These are phyloP conservation scores for Anser cygnoides DNA, from an alignment of 2,113 vertebrate genomes.

Conservation along the genomic window DNA sequence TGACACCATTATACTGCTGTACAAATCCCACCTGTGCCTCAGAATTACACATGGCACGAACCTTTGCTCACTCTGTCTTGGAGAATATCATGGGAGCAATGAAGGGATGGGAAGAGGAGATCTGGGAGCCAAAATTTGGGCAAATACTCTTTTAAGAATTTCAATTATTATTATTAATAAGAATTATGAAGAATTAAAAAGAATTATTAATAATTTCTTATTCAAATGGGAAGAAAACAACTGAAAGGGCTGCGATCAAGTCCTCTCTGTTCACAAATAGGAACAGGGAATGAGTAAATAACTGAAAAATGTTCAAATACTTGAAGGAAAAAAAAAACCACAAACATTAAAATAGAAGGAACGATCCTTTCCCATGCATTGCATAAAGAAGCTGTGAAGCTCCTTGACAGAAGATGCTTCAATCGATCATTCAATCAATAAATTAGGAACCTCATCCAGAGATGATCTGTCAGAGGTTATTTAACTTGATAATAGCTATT, in stretches of 20 bases:
- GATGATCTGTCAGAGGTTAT: background rate
- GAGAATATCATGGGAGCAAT: no score
- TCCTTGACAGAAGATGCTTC: background rate
- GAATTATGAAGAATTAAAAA: no score
- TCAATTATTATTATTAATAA: background rate
- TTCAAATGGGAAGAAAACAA: background rate
- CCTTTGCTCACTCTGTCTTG: background rate
- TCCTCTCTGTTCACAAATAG: background rate
- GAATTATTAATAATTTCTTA: no score
- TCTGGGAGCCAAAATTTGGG: background rate
- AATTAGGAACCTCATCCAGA: background rate
- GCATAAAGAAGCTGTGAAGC: accelerated
- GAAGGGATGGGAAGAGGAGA: background rate
- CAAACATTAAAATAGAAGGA: background rate
- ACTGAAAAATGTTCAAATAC: background rate
- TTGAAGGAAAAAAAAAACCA: background rate
- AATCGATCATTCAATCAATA: background rate
- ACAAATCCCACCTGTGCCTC: background rate
- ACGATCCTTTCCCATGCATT: background rate
- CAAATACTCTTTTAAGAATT: background rate
- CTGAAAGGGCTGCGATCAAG: background rate
- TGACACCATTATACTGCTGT: background rate
- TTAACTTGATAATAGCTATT: background rate
- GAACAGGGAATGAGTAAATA: background rate
- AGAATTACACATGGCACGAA: background rate